Evolutionary conservation across 2,888 invertebrate species (phyloP), one percentile per base, ranked within the genome.

Genomic region (Tipula confusa): DNA sequence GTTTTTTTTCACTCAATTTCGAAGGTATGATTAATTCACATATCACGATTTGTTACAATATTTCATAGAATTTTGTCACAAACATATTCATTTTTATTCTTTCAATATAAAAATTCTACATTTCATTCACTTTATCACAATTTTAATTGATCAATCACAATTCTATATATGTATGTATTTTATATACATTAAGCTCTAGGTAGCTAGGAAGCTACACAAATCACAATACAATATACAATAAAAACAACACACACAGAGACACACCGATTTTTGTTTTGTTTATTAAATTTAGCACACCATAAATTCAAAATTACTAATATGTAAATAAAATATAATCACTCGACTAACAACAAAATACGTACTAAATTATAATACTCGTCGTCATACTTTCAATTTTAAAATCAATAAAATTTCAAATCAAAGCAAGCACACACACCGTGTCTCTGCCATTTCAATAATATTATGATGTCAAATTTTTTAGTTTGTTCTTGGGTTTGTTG

Each of bases 351-450:
- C 36, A n/a, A 33, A 33, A 0, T 1, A 1, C 33, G 33, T 9
- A n/a, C n/a, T n/a, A n/a, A 36, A 36, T 36, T 43, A 15, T 43
- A n/a, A n/a, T n/a, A n/a, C n/a, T n/a, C n/a, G n/a, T 24, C 64
- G 64, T 24, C 18, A 24, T 24, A 64, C 64, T 64, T 64, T 64
- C 64, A 64, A 64, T 64, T 64, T 64, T 64, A 64, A 64, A 64
- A 64, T 64, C 64, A 64, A 64, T 64, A 64, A 64, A 24, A 64
- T 64, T 64, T 64, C 64, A 64, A 64, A 64, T 64, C 64, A 64
- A 64, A 64, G 64, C 24, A 33, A 6, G 11, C 33, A 33, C 11
- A 64, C 64, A 64, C 24, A 24, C 7, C 11, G 24, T 64, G 24
- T 7, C n/a, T n/a, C n/a, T n/a, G n/a, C n/a, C n/a, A n/a, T n/a